phyloP scores from a whole-genome alignment of 2,797 vertebrate species.

The Poeciliopsis turneri region DNA sequence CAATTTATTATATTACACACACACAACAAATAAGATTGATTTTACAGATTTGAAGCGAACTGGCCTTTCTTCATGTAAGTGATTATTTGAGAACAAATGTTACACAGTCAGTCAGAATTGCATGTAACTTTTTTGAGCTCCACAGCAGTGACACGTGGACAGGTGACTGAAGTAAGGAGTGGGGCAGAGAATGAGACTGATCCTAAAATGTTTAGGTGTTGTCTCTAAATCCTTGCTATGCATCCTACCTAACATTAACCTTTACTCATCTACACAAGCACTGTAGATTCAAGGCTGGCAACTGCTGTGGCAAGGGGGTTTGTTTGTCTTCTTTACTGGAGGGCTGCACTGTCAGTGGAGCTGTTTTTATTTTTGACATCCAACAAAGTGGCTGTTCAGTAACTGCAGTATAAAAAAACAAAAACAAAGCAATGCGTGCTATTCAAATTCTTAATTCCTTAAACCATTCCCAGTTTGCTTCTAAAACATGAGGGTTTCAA shows the following conservation, averaged over 20 bases:
- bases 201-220: slow-evolving; percentile 68
- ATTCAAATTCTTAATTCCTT: not conserved
- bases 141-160: slow-evolving; percentile 72
- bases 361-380: not conserved
- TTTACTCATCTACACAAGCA: slow-evolving; percentile 46
- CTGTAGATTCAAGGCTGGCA: slow-evolving; percentile 55
- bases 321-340: slow-evolving; percentile 59
- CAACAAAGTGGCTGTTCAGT: not conserved
- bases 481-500: not conserved
- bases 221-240: slow-evolving; percentile 74
- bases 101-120: slow-evolving; percentile 55
- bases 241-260: slow-evolving; percentile 65
- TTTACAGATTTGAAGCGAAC: slow-evolving; percentile 30
- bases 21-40: not conserved
- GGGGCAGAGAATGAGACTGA: slow-evolving; percentile 63
- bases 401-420: not conserved
- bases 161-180: slow-evolving; percentile 75
- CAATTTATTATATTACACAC: not conserved
- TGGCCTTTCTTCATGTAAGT: slow-evolving; percentile 26
- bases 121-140: slow-evolving; percentile 75
- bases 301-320: slow-evolving; percentile 56
- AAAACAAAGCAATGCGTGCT: too few species aligned
- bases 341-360: slow-evolving; percentile 71
- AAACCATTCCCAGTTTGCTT: not conserved
- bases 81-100: slow-evolving; percentile 40